These are phyloP conservation scores for Drosophila suzukii DNA, from an alignment of 1,140 invertebrate genomes.

Conservation along the genomic window DNA sequence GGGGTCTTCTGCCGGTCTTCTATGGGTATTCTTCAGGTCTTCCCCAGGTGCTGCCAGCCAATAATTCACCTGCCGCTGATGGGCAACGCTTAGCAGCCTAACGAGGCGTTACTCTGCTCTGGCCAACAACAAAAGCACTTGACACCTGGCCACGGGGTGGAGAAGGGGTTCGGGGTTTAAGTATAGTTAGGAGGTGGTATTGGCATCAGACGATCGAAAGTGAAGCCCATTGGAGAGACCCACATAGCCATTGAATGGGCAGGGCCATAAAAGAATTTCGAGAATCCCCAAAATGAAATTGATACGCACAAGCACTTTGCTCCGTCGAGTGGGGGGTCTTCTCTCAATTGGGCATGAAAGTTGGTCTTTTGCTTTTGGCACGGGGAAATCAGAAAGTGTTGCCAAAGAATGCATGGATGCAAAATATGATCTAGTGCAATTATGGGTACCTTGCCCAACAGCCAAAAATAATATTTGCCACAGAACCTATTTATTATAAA, in stretches of 20 bases:
- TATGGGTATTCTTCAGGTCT: conserved; percentile 31
- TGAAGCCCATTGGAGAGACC: conserved; percentile 41
- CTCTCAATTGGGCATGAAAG: conserved; percentile 41
- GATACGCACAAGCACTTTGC: conserved; percentile 37
- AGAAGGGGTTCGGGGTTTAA: background rate
- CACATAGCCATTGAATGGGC: conserved; percentile 41
- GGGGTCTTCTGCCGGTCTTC: conserved; percentile 11
- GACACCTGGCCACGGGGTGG: conserved; percentile 23
- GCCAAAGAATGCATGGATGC: background rate
- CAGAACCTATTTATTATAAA: too few species aligned
- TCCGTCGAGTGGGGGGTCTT: background rate
- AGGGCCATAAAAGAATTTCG: conserved; percentile 47
- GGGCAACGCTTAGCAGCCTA: conserved; percentile 67
- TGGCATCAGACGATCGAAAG: conserved; percentile 43
- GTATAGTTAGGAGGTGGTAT: too few species aligned
- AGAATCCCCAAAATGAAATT: conserved; percentile 71
- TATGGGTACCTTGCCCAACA: too few species aligned
- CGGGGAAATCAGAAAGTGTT: conserved; percentile 7
- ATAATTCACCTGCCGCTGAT: conserved; percentile 63
- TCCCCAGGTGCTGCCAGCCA: conserved; percentile 62
- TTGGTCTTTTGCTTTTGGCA: conserved; percentile 10
- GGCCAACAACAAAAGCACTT: conserved; percentile 31
- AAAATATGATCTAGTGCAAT: background rate
- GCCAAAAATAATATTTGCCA: too few species aligned
- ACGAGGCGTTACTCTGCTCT: conserved; percentile 65